Evolutionary conservation across 2,113 vertebrate genomes (phyloP).

Genomic region (Leucopternis melanops): DNA sequence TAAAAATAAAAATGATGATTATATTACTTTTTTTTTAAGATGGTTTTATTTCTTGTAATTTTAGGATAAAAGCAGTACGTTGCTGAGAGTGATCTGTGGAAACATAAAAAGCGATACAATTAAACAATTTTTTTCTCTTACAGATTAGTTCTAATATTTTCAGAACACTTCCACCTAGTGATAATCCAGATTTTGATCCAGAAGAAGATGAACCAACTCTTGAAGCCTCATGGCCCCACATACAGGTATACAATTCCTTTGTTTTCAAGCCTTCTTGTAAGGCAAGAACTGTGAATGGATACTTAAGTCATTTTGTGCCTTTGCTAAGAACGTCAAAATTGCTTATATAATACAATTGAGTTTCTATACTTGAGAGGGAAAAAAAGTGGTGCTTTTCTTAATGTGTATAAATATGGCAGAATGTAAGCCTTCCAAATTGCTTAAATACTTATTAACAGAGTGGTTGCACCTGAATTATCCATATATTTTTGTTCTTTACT

Average conservation of each 20-base stretch:
- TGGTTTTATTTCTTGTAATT: background rate
- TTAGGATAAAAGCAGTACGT: background rate
- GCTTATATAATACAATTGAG: background rate
- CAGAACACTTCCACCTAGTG: conserved; percentile 94
- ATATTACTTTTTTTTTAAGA: background rate
- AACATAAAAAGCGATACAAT: background rate
- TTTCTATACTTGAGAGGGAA: background rate
- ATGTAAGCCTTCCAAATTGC: background rate
- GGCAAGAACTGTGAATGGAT: background rate
- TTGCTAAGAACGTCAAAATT: background rate
- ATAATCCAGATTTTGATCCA: conserved; percentile 98
- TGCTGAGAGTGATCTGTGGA: background rate
- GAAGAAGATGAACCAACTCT: conserved; percentile 98
- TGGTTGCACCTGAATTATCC: background rate
- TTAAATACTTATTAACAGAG: background rate
- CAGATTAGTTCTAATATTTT: conserved; percentile 97
- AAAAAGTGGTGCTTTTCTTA: background rate
- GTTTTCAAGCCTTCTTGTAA: background rate
- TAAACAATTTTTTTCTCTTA: background rate
- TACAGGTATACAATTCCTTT: conserved; percentile 78
- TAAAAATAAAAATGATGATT: background rate
- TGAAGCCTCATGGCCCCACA: conserved; percentile 96
- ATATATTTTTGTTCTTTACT: too few species aligned
- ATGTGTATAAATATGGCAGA: background rate
- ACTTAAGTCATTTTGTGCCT: background rate